phyloP scores from a whole-genome alignment of 2,888 invertebrate genomes.

The Lepidonotus clava region DNA sequence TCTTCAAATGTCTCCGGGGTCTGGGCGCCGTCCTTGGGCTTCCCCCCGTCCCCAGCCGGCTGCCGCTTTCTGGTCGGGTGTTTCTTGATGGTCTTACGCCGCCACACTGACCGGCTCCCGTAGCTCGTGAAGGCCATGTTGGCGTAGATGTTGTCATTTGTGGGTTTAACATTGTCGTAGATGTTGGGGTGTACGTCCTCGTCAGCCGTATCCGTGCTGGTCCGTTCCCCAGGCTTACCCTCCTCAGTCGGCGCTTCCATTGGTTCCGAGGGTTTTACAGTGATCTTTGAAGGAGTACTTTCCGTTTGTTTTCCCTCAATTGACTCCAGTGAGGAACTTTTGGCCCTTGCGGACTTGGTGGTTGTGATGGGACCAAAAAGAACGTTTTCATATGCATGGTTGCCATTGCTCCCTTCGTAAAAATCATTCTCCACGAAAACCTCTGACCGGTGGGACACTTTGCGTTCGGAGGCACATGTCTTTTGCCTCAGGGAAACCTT shows the following conservation, averaged over 20 bases:
- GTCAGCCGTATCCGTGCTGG: not conserved
- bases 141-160: not conserved
- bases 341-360: too few relatives aligned
- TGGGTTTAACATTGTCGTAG: not conserved
- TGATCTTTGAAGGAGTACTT: not conserved
- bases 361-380: not conserved
- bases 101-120: not conserved
- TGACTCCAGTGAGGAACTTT: not conserved
- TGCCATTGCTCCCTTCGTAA: not conserved
- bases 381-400: not conserved
- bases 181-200: not conserved
- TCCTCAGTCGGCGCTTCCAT: not conserved
- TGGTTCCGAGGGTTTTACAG: not conserved
- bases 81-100: not conserved
- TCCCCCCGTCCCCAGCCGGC: not conserved
- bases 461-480: not conserved
- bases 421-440: slow-evolving; percentile 28
- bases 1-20: not conserved
- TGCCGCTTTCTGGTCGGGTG: not conserved
- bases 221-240: not conserved
- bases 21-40: not conserved
- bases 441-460: not conserved
- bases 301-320: not conserved
- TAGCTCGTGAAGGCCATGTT: not conserved
- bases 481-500: not conserved